Evolutionary conservation across 2,888 invertebrate genomes (phyloP).

Genomic region (Sericinus montela): DNA sequence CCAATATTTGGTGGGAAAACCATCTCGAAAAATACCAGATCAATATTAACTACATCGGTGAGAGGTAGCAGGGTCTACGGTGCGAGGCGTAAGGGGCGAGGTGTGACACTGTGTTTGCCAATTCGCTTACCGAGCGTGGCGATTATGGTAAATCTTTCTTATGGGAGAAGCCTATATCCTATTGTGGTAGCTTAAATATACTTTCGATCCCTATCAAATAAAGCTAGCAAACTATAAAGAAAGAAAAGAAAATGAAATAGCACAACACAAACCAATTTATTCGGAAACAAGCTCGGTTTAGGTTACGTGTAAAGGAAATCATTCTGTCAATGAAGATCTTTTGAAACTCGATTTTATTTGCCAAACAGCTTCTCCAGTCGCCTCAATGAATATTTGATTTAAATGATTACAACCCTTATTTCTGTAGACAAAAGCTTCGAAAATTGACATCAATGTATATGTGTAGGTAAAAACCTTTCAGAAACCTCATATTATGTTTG

Average conservation of each 20-base stretch:
- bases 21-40: too few relatives aligned
- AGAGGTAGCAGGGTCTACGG: too few relatives aligned
- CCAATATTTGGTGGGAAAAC: too few relatives aligned
- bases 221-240: background rate
- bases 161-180: too few relatives aligned
- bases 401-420: background rate
- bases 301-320: background rate
- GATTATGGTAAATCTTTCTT: too few relatives aligned
- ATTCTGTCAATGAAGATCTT: conserved; percentile 1
- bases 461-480: too few relatives aligned
- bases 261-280: background rate
- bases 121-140: too few relatives aligned
- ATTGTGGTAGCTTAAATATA: too few relatives aligned
- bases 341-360: conserved; percentile 7
- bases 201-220: background rate
- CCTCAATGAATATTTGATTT: conserved; percentile 3
- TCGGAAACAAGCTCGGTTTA: conserved; percentile 3
- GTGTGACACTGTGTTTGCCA: too few relatives aligned
- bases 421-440: background rate
- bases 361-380: background rate
- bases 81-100: too few relatives aligned
- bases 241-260: background rate
- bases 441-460: background rate
- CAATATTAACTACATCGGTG: too few relatives aligned
- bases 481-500: too few relatives aligned